Evolutionary conservation across 1,140 invertebrate species (phyloP).

Genomic region (Calycopis cecrops): DNA sequence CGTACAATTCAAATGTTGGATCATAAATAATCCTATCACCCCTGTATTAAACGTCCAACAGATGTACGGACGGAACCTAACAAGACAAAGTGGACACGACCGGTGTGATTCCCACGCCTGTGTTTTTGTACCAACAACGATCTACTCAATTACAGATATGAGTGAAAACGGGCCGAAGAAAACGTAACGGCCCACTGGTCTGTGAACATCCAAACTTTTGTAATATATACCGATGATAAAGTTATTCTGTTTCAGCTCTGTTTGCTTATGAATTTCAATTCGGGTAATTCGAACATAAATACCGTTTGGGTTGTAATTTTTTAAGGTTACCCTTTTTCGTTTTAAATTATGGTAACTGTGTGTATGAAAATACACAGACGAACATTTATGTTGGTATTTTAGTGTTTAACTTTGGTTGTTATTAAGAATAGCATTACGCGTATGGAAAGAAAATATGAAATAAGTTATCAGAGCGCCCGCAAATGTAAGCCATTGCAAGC

Average conservation of each 20-base stretch:
- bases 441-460: no score
- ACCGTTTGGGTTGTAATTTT: background rate
- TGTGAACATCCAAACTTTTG: slow-evolving; percentile 16
- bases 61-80: slow-evolving; percentile 3
- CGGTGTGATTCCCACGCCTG: slow-evolving; percentile 12
- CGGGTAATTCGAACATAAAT: background rate
- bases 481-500: no score
- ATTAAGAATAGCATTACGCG: no score
- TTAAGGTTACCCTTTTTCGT: background rate
- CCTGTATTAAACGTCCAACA: slow-evolving; percentile 15
- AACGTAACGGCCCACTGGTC: slow-evolving; percentile 10
- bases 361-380: no score
- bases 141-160: slow-evolving; percentile 17
- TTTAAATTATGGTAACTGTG: no score
- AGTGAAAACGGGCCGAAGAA: slow-evolving; percentile 18
- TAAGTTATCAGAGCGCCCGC: no score
- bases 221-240: slow-evolving; percentile 12
- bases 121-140: slow-evolving; percentile 15
- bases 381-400: no score
- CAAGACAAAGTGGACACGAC: slow-evolving; percentile 19
- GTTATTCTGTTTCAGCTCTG: background rate
- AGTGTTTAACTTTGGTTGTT: no score
- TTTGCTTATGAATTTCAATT: slow-evolving; percentile 15
- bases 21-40: slow-evolving; percentile 21
- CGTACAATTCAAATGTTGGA: slow-evolving; percentile 10